Evolutionary conservation across 2,888 invertebrate species (phyloP).

Genomic region (Drosophila demipolita): DNA sequence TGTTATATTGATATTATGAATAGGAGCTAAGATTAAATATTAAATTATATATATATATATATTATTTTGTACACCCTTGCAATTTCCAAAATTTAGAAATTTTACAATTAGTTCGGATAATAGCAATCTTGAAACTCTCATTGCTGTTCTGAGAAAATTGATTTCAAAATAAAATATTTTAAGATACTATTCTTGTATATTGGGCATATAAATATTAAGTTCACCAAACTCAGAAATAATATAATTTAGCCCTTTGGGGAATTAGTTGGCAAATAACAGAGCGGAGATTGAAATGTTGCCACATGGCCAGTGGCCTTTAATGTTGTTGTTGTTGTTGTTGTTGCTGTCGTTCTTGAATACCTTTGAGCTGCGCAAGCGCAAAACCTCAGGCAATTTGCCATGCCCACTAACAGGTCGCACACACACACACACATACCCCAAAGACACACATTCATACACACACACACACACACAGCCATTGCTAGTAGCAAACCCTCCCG

Average conservation of each 20-base stretch:
- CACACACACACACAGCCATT: neutral
- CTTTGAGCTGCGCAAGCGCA: constrained; percentile 70
- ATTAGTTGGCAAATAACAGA: constrained; percentile 51
- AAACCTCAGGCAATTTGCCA: constrained; percentile 67
- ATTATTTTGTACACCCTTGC: neutral
- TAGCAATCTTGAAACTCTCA: too few species aligned
- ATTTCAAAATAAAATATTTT: too few species aligned
- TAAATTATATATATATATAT: too few species aligned
- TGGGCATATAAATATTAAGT: constrained; percentile 1
- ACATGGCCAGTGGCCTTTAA: constrained; percentile 36
- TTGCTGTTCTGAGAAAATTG: too few species aligned
- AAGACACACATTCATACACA: constrained; percentile 17
- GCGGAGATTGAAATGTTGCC: constrained; percentile 60
- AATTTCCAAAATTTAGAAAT: neutral
- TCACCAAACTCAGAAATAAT: constrained; percentile 33
- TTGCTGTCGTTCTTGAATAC: constrained; percentile 19
- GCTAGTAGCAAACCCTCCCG: neutral
- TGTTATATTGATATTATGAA: neutral
- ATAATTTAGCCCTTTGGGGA: constrained; percentile 36
- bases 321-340: constrained; percentile 16
- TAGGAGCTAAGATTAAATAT: neutral
- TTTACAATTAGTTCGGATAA: too few species aligned
- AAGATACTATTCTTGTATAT: too few species aligned
- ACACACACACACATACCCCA: constrained; percentile 14
- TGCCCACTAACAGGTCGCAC: constrained; percentile 41